Evolutionary conservation across 2,888 invertebrate genomes (phyloP).

Genomic region (Dione juno): DNA sequence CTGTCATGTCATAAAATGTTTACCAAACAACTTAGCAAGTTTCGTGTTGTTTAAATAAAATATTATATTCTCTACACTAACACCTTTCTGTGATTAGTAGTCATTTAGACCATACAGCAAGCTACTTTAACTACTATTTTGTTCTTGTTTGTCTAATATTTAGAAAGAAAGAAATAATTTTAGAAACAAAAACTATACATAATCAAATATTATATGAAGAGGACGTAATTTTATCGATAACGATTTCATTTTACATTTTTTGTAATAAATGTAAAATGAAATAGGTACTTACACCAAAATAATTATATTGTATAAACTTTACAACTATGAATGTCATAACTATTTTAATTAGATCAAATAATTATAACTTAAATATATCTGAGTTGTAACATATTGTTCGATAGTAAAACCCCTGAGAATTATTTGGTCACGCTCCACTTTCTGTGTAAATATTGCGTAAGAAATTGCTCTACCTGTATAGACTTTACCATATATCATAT

Average conservation of each 20-base stretch:
- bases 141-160: neutral
- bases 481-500: conserved; percentile 32
- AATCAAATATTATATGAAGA: too few relatives aligned
- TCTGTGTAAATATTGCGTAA: conserved; percentile 38
- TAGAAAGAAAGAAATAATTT: neutral
- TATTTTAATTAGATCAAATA: neutral
- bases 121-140: neutral
- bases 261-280: neutral
- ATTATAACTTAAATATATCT: neutral
- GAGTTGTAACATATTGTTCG: conserved; percentile 7
- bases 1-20: conserved; percentile 30
- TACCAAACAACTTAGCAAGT: conserved; percentile 29
- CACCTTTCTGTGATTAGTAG: neutral
- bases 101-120: neutral
- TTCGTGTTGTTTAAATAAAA: conserved; percentile 26
- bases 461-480: conserved; percentile 36
- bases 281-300: too few relatives aligned
- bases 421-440: conserved; percentile 39
- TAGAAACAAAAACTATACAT: too few relatives aligned
- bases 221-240: too few relatives aligned
- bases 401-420: conserved; percentile 33
- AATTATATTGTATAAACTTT: too few relatives aligned
- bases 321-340: too few relatives aligned
- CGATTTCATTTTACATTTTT: neutral
- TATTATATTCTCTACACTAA: conserved; percentile 17